phyloP scores from a whole-genome alignment of 2,797 vertebrate species.

The Poeciliopsis presidionis region DNA sequence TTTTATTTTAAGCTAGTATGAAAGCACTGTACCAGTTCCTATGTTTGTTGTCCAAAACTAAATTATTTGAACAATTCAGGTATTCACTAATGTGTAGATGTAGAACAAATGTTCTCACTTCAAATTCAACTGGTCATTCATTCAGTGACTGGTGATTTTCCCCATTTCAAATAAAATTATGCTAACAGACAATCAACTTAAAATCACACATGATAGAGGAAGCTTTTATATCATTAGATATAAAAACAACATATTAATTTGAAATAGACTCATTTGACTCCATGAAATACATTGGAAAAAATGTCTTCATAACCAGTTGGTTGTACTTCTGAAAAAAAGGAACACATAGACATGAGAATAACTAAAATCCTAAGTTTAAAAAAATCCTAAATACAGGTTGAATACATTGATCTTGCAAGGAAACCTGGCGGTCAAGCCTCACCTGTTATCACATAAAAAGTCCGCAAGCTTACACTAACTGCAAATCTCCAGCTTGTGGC shows the following conservation, averaged over 20 bases:
- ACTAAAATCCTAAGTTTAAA: background rate
- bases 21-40: background rate
- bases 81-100: background rate
- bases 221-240: background rate
- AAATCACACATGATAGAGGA: background rate
- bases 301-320: background rate
- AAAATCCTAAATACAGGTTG: background rate
- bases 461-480: slow-evolving; percentile 62
- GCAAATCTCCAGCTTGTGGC: slow-evolving; percentile 62
- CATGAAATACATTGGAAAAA: background rate
- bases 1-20: slow-evolving; percentile 4
- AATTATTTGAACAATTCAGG: background rate
- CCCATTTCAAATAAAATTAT: background rate
- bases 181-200: background rate
- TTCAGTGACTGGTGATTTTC: background rate
- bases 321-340: background rate
- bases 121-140: background rate
- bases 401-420: slow-evolving; percentile 14
- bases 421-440: slow-evolving; percentile 32
- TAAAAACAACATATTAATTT: background rate
- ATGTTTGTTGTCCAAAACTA: background rate
- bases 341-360: background rate
- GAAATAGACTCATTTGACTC: background rate
- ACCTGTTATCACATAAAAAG: slow-evolving; percentile 35
- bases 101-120: background rate